Base-by-base conservation (phyloP, 92 coral and sea anemone species). In the Paragorgia papillata region DNA sequence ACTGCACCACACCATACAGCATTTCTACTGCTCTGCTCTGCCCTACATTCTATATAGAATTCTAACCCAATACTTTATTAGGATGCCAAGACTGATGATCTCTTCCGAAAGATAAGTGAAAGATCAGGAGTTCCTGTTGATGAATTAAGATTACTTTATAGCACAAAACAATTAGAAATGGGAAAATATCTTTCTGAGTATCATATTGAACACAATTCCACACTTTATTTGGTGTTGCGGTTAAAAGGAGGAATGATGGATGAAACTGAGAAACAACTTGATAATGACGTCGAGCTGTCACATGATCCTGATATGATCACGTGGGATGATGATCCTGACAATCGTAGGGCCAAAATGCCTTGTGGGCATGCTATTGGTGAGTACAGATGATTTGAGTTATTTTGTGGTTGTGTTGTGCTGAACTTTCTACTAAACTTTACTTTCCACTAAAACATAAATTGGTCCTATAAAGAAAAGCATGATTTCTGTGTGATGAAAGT, bases 281-380 rank as follows among this genome's bases (percentile, higher is more conserved):
- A 91, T 81, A 90, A 86, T 30, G 92, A 79, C 29, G 89, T 91
- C 10, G 97, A 88, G 57, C 71, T 91, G 27, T 30, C 85, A 1
- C 85, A 83, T 12, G 89, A 86, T 31, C 97, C 97, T 32, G 97
- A 91, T 74, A 91, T 91, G 97, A 91, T 91, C 81, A 91, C 93
- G 73, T 89, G 97, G 97, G 97, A 91, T 53, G 93, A 91, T 64
- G 93, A 91, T 19, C 91, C 97, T 0, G 89, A 89, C 12, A 86
- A 84, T 55, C 83, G 80, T 24, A 88, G 97, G 50, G 93, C 97
- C 68, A 91, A 91, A 71, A 91, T 91, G 97, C 97, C 97, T 57
- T 91, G 97, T 56, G 97, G 97, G 41, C 97, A 91, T 28, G 93
- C 97, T 20, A 91, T 91, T 22, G 76, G 97, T 91, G 66, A 84